Evolutionary conservation across 1,140 invertebrate genomes (phyloP), one percentile per base, ranked within the genome.

Genomic region (Holotrichia oblita): DNA sequence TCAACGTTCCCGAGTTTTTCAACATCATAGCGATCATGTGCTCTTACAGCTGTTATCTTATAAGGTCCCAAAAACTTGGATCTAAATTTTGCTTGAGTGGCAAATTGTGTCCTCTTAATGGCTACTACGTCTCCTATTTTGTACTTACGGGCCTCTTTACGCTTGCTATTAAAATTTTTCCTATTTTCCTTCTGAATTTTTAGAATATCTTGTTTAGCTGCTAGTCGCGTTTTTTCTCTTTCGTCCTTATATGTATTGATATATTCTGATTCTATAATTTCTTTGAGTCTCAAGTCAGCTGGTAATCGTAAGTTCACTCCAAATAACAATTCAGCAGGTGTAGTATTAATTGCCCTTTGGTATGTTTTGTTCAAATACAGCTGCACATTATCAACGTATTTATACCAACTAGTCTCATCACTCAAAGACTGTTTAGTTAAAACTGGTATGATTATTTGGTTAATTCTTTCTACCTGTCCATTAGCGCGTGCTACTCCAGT

Each of bases 391-490:
- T 27, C 27, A 76, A 22, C 6, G 74, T 74, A 20, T 64, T 61
- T 75, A 44, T 75, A 34, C 69, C 78, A 78, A 40, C 44, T 55
- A 9, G 48, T 34, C 20, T 8, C 7, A 20, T 20, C 22, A 7
- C 59, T 34, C 4, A 10, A 72, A 55, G 3, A 76, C 40, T 81
- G 59, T 75, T 82, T 82, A 0, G 75, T 69, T 27, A 82, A 72
- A 34, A 61, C 24, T 17, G 44, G 27, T 61, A 77, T 61, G 20
- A 82, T n/a, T 6, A 59, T 72, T n/a, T 10, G 17, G 41, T 84
- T 83, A 2, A 82, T 59, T 20, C 81, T 27, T 77, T 84, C 82
- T 0, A 82, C 78, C 76, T 83, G 81, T 0, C 81, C 83, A 74
- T 83, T 84, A 9, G 73, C 78, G 78, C 79, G 24, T 0, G 82